Conservation (phyloP, 2,888 invertebrate species). For the Nasonovia ribisnigri region DNA sequence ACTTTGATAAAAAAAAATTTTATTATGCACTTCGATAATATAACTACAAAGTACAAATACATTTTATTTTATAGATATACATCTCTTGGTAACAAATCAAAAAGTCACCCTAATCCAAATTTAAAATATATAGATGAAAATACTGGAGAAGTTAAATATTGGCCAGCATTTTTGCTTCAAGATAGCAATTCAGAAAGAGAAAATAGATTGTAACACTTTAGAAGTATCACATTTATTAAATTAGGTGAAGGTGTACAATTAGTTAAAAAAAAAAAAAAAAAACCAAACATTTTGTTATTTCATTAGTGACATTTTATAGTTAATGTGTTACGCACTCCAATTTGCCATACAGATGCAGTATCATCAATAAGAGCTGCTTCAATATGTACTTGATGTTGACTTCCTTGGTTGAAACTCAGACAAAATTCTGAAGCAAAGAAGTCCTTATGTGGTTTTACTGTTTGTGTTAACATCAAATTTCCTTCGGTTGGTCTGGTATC, state of each 20-base stretch:
- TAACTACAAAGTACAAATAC: background rate
- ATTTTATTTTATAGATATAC: constrained; percentile 72
- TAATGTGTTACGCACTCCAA: constrained; percentile 84
- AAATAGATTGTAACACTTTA: constrained; percentile 70
- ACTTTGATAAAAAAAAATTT: background rate
- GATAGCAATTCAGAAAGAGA: constrained; percentile 77
- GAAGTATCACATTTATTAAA: constrained; percentile 28
- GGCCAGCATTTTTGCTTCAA: constrained; percentile 81
- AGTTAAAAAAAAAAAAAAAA: background rate
- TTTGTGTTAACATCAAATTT: constrained; percentile 76
- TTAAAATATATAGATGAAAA: constrained; percentile 73
- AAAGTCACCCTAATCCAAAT: constrained; percentile 85
- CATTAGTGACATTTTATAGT: constrained; percentile 83
- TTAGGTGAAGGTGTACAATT: constrained; percentile 17
- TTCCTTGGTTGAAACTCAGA: constrained; percentile 77
- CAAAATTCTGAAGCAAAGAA: constrained; percentile 95
- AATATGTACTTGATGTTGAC: constrained; percentile 82
- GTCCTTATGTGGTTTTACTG: constrained; percentile 90
- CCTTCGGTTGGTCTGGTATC: constrained; percentile 53
- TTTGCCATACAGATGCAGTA: constrained; percentile 88
- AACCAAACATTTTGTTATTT: constrained; percentile 24
- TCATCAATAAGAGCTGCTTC: constrained; percentile 90
- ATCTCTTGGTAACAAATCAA: constrained; percentile 85
- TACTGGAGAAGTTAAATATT: constrained; percentile 73
- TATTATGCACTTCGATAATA: background rate